Evolutionary conservation across 2,888 invertebrate genomes (phyloP).

Genomic region (Drosophila hawaiiensis): DNA sequence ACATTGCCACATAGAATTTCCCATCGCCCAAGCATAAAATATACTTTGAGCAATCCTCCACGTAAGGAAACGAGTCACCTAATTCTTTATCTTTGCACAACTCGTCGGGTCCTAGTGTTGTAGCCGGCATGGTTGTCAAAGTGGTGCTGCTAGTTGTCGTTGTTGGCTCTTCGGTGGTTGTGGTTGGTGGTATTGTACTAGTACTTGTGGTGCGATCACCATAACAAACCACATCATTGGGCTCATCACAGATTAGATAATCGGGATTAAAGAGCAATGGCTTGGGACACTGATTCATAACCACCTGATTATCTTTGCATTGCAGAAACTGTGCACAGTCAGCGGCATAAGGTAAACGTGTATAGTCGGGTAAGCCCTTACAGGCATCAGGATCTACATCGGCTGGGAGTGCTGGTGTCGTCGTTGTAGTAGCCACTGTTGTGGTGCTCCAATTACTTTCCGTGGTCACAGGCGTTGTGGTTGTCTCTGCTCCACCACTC

Average conservation of each 20-base stretch:
- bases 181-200: constrained; percentile 12
- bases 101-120: constrained; percentile 51
- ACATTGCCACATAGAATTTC: constrained; percentile 43
- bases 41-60: constrained; percentile 62
- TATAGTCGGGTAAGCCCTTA: constrained; percentile 36
- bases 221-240: constrained; percentile 59
- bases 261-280: constrained; percentile 65
- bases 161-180: constrained; percentile 41
- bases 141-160: constrained; percentile 38
- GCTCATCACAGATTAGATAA: constrained; percentile 65
- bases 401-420: constrained; percentile 49
- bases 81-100: constrained; percentile 41
- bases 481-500: background rate
- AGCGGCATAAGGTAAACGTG: constrained; percentile 59
- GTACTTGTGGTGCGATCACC: constrained; percentile 57
- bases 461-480: constrained; percentile 19
- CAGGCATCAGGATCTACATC: constrained; percentile 58
- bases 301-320: constrained; percentile 53
- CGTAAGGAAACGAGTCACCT: constrained; percentile 56
- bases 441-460: constrained; percentile 14
- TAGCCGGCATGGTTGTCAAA: constrained; percentile 30
- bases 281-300: constrained; percentile 56
- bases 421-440: constrained; percentile 31
- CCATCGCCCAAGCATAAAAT: constrained; percentile 63
- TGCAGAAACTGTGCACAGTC: constrained; percentile 71